phyloP scores from a whole-genome alignment of 2,113 vertebrate species.

The Podarcis raffonei region DNA sequence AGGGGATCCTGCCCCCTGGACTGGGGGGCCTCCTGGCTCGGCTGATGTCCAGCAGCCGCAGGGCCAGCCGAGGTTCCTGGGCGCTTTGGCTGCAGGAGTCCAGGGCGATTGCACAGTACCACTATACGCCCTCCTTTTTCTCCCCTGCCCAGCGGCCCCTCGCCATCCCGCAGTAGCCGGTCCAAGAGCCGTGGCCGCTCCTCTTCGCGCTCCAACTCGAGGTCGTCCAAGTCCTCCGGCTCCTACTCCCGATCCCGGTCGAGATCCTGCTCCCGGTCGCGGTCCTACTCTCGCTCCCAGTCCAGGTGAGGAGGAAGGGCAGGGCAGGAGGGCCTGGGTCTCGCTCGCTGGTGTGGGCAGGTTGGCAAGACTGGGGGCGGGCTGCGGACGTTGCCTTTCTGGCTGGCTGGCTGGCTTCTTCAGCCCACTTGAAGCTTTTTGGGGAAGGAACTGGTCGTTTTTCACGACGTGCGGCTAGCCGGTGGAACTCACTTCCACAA shows the following conservation, averaged over 20 bases:
- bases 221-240: constrained; percentile 92
- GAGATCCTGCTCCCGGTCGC: constrained; percentile 82
- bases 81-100: no score
- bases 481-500: no score
- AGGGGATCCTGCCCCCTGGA: no score
- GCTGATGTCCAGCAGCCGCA: background rate
- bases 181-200: constrained; percentile 94
- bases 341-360: background rate
- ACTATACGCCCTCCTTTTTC: background rate
- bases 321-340: no score
- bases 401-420: no score
- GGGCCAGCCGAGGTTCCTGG: no score
- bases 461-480: no score
- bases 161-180: constrained; percentile 87
- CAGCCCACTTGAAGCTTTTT: no score
- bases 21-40: no score
- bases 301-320: constrained; percentile 81
- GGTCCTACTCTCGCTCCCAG: constrained; percentile 89
- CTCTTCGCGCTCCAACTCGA: constrained; percentile 89
- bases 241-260: constrained; percentile 88
- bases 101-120: no score
- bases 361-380: background rate
- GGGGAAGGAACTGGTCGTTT: no score
- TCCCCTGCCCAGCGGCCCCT: constrained; percentile 74
- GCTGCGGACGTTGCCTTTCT: background rate